These are phyloP conservation scores for Cyphomyrus plagiostoma DNA, from an alignment of 2,113 vertebrate genomes.

Conservation along the genomic window DNA sequence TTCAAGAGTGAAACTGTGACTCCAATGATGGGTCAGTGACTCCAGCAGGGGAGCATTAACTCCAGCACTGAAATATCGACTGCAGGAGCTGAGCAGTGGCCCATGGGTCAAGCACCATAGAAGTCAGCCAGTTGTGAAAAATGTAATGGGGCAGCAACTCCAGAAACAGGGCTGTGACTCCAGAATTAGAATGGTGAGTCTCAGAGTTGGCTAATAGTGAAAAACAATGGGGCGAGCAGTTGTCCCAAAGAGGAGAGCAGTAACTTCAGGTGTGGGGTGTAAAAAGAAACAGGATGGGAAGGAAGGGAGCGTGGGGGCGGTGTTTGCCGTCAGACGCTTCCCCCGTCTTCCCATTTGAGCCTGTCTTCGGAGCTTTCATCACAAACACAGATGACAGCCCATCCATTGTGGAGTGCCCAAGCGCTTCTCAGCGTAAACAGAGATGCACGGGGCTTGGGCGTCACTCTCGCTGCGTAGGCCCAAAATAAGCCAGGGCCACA, in stretches of 20 bases:
- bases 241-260: neutral
- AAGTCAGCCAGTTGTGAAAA: neutral
- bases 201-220: neutral
- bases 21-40: neutral
- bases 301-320: neutral
- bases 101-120: neutral
- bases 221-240: neutral
- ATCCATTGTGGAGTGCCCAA: conserved; percentile 64
- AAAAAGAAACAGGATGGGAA: neutral
- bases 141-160: neutral
- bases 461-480: conserved; percentile 51
- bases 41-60: neutral
- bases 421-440: conserved; percentile 46
- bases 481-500: conserved; percentile 43
- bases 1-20: neutral
- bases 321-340: neutral
- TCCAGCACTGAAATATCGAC: neutral
- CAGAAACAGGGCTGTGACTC: neutral
- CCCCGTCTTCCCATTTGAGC: conserved; percentile 36
- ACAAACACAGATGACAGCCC: conserved; percentile 55
- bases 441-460: conserved; percentile 50
- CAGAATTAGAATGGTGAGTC: neutral
- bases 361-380: conserved; percentile 61
- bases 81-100: neutral
- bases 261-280: neutral